Evolutionary conservation across 2,888 invertebrate species (phyloP).

Genomic region (Dioctria rufipes): DNA sequence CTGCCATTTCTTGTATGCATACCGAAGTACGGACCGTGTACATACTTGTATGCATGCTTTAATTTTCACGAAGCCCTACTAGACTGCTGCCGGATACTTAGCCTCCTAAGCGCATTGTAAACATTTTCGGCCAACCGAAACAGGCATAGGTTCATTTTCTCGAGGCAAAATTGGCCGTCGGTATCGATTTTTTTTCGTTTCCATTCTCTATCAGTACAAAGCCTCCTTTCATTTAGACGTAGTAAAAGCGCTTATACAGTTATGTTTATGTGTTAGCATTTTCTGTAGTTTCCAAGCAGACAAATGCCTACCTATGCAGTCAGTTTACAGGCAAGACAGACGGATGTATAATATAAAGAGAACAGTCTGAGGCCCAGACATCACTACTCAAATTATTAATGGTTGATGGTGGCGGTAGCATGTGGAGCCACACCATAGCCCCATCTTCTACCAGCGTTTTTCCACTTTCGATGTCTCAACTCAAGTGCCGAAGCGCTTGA

Average conservation of each 20-base stretch:
- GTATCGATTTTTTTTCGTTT: conserved; percentile 31
- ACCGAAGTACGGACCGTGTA: background rate
- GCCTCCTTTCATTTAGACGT: conserved; percentile 6
- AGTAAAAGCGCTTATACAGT: conserved; percentile 7
- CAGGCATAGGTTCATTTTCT: conserved; percentile 10
- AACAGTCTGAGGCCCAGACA: conserved; percentile 39
- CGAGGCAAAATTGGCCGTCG: conserved; percentile 21
- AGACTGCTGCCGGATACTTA: conserved; percentile 4
- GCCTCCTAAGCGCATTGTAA: conserved; percentile 50
- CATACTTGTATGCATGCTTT: background rate
- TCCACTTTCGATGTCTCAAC: conserved; percentile 44
- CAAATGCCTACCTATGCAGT: background rate
- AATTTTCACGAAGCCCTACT: conserved; percentile 48
- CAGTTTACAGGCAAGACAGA: background rate
- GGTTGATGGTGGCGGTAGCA: conserved; percentile 20
- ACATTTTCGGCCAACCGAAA: conserved; percentile 50
- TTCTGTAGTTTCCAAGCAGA: background rate
- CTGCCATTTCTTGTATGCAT: conserved; percentile 3
- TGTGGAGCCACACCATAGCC: background rate
- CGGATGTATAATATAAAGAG: background rate
- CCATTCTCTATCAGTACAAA: background rate
- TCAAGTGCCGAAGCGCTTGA: conserved; percentile 40
- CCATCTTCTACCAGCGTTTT: conserved; percentile 5
- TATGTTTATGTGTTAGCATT: background rate
- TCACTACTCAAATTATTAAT: conserved; percentile 56